phyloP scores from a whole-genome alignment of 2,113 vertebrate species.

The Stictonetta naevosa region DNA sequence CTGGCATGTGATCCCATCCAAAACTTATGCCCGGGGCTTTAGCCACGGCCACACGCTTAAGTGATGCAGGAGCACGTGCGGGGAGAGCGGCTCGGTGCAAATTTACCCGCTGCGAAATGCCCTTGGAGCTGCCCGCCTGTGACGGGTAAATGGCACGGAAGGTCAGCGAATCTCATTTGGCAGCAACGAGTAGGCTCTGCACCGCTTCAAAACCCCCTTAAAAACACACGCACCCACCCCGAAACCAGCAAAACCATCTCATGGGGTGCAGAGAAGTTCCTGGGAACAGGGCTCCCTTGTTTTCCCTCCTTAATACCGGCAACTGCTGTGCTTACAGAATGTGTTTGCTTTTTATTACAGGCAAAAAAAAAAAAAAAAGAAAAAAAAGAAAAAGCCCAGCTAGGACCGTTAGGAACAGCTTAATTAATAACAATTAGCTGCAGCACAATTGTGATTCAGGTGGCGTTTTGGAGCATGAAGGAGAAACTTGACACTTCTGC shows the following conservation, averaged over 20 bases:
- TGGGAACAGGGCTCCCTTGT: conserved; percentile 20
- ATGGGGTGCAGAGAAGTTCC: neutral
- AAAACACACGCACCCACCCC: neutral
- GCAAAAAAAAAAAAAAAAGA: conserved; percentile 8
- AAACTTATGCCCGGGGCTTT: neutral
- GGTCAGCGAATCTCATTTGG: conserved; percentile 71
- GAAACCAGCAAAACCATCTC: conserved; percentile 44
- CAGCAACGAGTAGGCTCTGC: conserved; percentile 60
- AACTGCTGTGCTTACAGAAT: neutral
- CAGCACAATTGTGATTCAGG: conserved; percentile 69
- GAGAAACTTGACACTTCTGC: conserved; percentile 75
- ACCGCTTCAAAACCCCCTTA: neutral
- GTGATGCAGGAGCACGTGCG: conserved; percentile 47
- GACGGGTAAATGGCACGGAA: conserved; percentile 69
- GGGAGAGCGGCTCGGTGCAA: neutral
- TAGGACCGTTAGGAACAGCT: conserved; percentile 60
- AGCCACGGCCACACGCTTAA: neutral
- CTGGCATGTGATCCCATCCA: neutral
- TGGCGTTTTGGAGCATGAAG: conserved; percentile 78
- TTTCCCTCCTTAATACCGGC: conserved; percentile 7
- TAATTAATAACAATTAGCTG: conserved; percentile 81
- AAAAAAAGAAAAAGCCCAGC: neutral
- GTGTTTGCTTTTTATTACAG: conserved; percentile 17
- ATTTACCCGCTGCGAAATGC: neutral
- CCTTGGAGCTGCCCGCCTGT: conserved; percentile 69